phyloP scores from a whole-genome alignment of 2,888 invertebrate genomes.

The Eupithecia pulchellata region DNA sequence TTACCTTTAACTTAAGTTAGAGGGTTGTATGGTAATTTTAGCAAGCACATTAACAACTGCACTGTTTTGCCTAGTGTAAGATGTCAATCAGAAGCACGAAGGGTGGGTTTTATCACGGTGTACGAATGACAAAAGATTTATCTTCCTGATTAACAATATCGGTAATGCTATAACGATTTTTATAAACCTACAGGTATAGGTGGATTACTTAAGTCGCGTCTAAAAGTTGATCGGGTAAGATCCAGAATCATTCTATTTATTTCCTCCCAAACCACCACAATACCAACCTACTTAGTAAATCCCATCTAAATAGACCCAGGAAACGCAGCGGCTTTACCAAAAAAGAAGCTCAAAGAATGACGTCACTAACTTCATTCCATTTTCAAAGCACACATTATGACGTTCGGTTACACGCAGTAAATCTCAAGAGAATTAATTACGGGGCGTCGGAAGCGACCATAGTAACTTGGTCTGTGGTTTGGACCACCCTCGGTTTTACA shows the following conservation, averaged over 20 bases:
- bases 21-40: conserved; percentile 13
- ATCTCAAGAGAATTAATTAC: conserved; percentile 58
- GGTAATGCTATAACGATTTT: background rate
- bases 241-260: background rate
- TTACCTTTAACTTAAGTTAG: background rate
- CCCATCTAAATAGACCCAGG: background rate
- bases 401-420: conserved; percentile 55
- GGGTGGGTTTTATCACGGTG: background rate
- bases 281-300: background rate
- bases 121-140: too few species aligned
- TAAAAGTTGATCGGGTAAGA: background rate
- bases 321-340: background rate
- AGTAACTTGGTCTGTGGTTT: conserved; percentile 38
- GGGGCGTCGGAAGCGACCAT: conserved; percentile 45
- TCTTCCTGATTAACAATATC: too few species aligned
- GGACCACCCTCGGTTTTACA: conserved; percentile 19
- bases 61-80: background rate
- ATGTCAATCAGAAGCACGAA: background rate
- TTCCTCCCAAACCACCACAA: background rate
- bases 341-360: conserved; percentile 7
- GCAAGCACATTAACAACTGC: background rate
- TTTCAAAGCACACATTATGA: conserved; percentile 42
- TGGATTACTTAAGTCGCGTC: too few species aligned
- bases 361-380: conserved; percentile 29
- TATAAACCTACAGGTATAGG: too few species aligned